Evolutionary conservation across 2,113 vertebrate genomes (phyloP), one percentile per base, ranked within the genome.

Genomic region (Daphoenositta chrysoptera): DNA sequence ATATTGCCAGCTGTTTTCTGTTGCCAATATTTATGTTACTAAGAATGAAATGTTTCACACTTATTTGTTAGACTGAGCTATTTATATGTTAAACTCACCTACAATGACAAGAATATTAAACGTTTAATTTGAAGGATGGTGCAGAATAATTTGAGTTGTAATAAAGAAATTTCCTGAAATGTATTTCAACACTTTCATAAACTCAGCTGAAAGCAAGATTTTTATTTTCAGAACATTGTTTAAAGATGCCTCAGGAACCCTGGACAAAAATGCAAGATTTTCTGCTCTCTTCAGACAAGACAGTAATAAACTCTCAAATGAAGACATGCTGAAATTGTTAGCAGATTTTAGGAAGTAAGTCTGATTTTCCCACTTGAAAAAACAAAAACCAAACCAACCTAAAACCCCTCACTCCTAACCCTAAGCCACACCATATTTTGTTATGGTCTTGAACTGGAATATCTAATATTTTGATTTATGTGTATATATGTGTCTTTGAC

Each of bases 341-440:
- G 98, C 98, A 33, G 99, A 99, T 97, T 99, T 99, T 97, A 99
- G 98, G 87, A 99, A 99, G 99, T 99, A 93, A 98, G 99, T 99
- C 44, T 63, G 17, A 64, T 89, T 90, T 53, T n/a, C 63, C 48
- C 30, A 22, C 66, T 89, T 90, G 1, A 44, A 24, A 78, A 73
- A 78, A 8, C 18, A 23, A 63, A 63, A 57, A 27, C 2, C 13
- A 65, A 72, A 6, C 31, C 24, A 77, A 70, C 11, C n/a, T 45
- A 30, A 83, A 35, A 4, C 17, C 7, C 10, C 10, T 56, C 33
- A 28, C 33, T 58, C 27, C 13, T 20, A 22, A 24, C 10, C 9
- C 11, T 61, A 27, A 39, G 15, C 28, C 30, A 10, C 18, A 31
- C 6, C 2, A 5, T 61, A 58, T 57, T 79, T 83, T 65, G 7